Percentiles rank a stretch among this genome's conserved stretches.
Evolutionary conservation across 2,888 invertebrate species (phyloP).

Genomic region (Venusia cambrica): DNA sequence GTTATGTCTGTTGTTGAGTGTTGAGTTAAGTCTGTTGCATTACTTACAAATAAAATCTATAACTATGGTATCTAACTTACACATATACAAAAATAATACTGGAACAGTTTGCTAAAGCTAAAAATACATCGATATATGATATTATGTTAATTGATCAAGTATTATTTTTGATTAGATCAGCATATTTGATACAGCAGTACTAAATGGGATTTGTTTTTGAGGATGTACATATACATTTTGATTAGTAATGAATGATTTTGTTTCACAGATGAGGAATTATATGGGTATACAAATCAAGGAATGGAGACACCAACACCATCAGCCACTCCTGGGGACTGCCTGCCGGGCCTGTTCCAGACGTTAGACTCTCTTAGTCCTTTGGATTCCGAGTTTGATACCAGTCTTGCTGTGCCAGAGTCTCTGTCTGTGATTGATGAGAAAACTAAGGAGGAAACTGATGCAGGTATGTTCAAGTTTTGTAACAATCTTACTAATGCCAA

Average conservation of each 20-base stretch:
- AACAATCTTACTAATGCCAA: conserved; percentile 3
- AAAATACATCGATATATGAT: too few species aligned
- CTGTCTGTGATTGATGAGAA: conserved; percentile 84
- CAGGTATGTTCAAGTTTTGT: conserved; percentile 22
- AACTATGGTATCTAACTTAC: too few species aligned
- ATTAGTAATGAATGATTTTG: too few species aligned
- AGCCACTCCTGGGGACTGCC: conserved; percentile 59
- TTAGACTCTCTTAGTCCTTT: conserved; percentile 77
- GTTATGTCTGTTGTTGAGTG: conserved; percentile 16
- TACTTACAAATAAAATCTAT: too few species aligned
- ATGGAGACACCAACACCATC: conserved; percentile 70
- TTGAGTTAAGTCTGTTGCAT: background rate
- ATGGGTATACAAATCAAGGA: conserved; percentile 71
- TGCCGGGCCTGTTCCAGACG: conserved; percentile 70
- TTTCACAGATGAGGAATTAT: conserved; percentile 66
- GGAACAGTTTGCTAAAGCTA: too few species aligned
- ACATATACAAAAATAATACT: too few species aligned
- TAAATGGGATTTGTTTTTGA: too few species aligned
- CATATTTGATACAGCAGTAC: too few species aligned
- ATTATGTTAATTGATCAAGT: too few species aligned
- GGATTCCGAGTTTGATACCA: conserved; percentile 91
- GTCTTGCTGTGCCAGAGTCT: conserved; percentile 88
- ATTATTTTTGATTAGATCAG: too few species aligned
- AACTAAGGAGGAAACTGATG: conserved; percentile 54
- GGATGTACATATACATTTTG: too few species aligned